Evolutionary conservation across 1,140 invertebrate species (phyloP).

Genomic region (Calliphora vicina): DNA sequence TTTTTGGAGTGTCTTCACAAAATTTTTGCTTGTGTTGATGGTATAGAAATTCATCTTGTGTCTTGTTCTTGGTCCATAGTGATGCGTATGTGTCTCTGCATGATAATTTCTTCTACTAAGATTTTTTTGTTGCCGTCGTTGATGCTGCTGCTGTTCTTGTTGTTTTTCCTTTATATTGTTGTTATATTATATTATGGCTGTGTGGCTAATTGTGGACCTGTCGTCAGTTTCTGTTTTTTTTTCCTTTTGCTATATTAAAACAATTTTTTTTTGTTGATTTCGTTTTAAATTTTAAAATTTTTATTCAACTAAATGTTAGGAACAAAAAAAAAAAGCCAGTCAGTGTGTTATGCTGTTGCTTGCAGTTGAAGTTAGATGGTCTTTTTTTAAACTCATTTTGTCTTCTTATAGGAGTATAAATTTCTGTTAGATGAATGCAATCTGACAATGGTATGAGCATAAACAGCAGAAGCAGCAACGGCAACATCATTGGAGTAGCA

Average conservation of each 20-base stretch:
- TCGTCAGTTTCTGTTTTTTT: constrained; percentile 50
- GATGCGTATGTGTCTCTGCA: constrained; percentile 32
- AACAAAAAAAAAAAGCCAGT: not conserved
- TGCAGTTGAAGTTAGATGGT: constrained; percentile 2
- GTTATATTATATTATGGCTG: constrained; percentile 32
- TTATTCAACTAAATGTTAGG: constrained; percentile 37
- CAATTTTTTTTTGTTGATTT: constrained; percentile 17
- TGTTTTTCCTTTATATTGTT: constrained; percentile 21
- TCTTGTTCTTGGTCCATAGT: not conserved
- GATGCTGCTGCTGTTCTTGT: too few relatives aligned
- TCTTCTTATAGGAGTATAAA: constrained; percentile 27
- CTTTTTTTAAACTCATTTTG: not conserved
- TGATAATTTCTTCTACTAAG: constrained; percentile 25
- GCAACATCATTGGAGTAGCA: not conserved
- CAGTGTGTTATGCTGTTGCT: constrained; percentile 21
- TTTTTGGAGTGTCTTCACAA: not conserved
- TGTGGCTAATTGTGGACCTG: constrained; percentile 61
- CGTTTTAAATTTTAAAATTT: constrained; percentile 52
- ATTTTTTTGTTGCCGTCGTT: too few relatives aligned
- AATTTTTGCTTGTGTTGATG: constrained; percentile 13
- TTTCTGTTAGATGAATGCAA: constrained; percentile 39
- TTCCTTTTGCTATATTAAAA: constrained; percentile 28
- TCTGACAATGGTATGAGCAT: constrained; percentile 39
- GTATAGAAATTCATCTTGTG: not conserved
- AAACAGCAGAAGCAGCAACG: constrained; percentile 33